Evolutionary conservation across 2,797 vertebrate species (phyloP).

Genomic region (Pyrocephalus nanus): DNA sequence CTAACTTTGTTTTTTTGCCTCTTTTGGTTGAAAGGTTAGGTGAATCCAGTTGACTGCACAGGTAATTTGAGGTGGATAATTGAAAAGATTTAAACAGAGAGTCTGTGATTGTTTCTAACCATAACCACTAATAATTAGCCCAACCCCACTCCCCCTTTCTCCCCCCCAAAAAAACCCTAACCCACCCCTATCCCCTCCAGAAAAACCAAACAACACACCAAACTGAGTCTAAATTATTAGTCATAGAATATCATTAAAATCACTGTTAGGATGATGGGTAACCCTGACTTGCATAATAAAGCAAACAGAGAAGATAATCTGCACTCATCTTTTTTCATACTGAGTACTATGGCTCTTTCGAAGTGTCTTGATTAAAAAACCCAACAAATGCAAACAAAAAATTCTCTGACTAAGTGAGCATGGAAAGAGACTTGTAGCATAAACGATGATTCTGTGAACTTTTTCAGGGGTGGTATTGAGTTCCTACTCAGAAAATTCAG

Average conservation of each 20-base stretch:
- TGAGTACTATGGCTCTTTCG: background rate
- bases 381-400: background rate
- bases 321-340: background rate
- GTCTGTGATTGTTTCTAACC: no score
- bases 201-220: background rate
- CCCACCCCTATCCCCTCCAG: accelerated
- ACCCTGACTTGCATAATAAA: background rate
- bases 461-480: background rate
- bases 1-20: background rate
- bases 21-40: background rate
- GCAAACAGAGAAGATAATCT: background rate
- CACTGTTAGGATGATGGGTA: background rate
- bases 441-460: background rate
- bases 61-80: no score
- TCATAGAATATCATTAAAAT: background rate
- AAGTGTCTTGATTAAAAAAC: background rate
- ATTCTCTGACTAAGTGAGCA: background rate
- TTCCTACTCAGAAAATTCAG: background rate
- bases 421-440: background rate
- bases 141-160: background rate
- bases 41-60: background rate
- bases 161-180: background rate
- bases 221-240: background rate
- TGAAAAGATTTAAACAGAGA: no score
- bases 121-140: no score